These are phyloP conservation scores for Clusia tigrina DNA, from an alignment of 2,888 invertebrate genomes.

Conservation along the genomic window DNA sequence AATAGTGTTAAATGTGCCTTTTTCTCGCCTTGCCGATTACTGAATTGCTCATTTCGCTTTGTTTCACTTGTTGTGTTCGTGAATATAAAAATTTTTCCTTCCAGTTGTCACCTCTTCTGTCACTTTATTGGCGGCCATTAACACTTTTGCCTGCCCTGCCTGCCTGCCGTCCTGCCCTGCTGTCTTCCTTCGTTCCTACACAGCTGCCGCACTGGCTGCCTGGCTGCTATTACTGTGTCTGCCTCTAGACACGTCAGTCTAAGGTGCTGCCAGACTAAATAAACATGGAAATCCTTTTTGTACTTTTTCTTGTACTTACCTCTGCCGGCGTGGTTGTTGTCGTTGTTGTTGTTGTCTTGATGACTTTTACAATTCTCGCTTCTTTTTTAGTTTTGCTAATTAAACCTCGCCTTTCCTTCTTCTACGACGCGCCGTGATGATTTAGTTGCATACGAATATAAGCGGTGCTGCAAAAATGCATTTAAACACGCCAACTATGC, in stretches of 20 bases:
- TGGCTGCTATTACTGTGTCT: neutral
- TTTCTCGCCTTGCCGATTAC: neutral
- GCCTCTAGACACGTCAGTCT: neutral
- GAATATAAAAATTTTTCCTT: no score
- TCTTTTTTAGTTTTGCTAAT: slow-evolving; percentile 35
- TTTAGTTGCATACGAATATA: neutral
- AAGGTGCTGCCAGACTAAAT: slow-evolving; percentile 8
- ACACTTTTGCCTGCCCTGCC: slow-evolving; percentile 7
- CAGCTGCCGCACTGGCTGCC: neutral
- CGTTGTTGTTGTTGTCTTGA: slow-evolving; percentile 7
- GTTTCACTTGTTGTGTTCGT: no score
- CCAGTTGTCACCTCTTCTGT: slow-evolving; percentile 19
- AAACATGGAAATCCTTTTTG: slow-evolving; percentile 10
- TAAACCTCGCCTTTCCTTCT: slow-evolving; percentile 37
- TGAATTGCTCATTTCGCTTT: neutral
- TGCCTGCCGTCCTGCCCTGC: neutral
- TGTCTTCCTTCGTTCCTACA: no score
- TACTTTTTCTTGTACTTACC: neutral
- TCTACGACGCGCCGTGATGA: neutral
- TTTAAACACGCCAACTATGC: neutral
- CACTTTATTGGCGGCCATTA: slow-evolving; percentile 24
- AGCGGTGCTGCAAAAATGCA: neutral
- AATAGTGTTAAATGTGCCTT: neutral
- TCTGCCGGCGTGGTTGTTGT: neutral
- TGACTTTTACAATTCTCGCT: neutral